A percentile compares a stretch with the other conserved stretches of the same genome.
These are phyloP conservation scores for Allygus modestus DNA, from an alignment of 2,888 invertebrate species.

Conservation along the genomic window DNA sequence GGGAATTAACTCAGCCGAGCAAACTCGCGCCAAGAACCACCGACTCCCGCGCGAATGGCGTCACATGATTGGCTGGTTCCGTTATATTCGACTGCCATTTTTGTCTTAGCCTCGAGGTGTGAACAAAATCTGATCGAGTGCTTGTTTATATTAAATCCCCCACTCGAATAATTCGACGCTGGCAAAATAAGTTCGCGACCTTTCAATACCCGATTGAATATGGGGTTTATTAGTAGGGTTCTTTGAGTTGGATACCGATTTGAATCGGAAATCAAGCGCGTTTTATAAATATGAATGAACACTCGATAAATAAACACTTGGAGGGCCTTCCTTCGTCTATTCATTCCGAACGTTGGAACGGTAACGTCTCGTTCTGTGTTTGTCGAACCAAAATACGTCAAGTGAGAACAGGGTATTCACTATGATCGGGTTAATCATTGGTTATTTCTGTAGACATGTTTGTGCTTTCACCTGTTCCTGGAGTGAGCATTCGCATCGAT, in stretches of 20 bases:
- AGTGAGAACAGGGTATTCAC: constrained; percentile 15
- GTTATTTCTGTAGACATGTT: neutral
- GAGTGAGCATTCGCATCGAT: neutral
- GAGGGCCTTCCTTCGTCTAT: constrained; percentile 47
- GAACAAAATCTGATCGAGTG: constrained; percentile 47
- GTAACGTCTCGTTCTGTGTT: constrained; percentile 50
- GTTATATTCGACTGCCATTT: constrained; percentile 2
- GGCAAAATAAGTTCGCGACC: constrained; percentile 44
- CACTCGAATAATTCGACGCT: constrained; percentile 45
- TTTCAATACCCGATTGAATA: constrained; percentile 32
- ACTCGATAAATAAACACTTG: constrained; percentile 52
- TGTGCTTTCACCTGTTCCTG: neutral
- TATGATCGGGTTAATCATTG: neutral
- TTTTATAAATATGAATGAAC: constrained; percentile 47
- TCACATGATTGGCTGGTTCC: constrained; percentile 48
- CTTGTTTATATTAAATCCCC: constrained; percentile 43
- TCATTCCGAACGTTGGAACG: constrained; percentile 3
- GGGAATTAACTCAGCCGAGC: neutral
- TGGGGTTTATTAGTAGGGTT: constrained; percentile 49
- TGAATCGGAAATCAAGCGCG: constrained; percentile 47
- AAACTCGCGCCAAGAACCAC: constrained; percentile 14
- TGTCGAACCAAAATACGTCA: constrained; percentile 28
- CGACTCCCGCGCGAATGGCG: too few relatives aligned
- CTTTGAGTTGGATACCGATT: constrained; percentile 37
- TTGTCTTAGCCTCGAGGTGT: constrained; percentile 50